A percentile compares a stretch with the other conserved stretches of the same genome.
These are phyloP conservation scores for Pogoniulus pusillus DNA, from an alignment of 2,797 vertebrate species.

Conservation along the genomic window DNA sequence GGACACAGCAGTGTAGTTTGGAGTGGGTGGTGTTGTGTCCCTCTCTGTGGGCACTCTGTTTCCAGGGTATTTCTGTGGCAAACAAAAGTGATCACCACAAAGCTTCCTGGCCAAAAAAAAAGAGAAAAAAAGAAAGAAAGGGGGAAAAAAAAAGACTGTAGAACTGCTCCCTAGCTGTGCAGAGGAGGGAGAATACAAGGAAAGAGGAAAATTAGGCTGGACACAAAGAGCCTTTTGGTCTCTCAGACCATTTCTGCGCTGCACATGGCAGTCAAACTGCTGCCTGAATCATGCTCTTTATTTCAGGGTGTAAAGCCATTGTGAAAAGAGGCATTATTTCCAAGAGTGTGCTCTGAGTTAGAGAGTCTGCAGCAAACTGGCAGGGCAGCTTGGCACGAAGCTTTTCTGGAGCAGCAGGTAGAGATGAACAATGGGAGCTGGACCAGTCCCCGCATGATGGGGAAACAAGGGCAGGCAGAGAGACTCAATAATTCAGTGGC, in stretches of 20 bases:
- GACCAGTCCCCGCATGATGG: neutral
- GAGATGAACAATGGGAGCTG: conserved; percentile 45
- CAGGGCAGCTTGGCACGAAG: conserved; percentile 39
- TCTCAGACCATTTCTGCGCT: neutral
- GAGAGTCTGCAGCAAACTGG: conserved; percentile 13
- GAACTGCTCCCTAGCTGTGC: neutral
- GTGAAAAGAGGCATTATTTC: conserved; percentile 46
- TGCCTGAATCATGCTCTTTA: conserved; percentile 55
- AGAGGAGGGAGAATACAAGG: neutral
- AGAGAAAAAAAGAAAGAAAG: neutral
- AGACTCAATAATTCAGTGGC: conserved; percentile 47
- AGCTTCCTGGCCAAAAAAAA: neutral
- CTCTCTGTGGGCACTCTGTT: neutral
- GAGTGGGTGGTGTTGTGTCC: neutral
- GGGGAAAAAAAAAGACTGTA: neutral
- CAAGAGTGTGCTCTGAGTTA: conserved; percentile 20
- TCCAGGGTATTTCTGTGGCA: conserved; percentile 16
- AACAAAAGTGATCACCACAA: neutral
- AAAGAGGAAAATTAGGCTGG: conserved; percentile 19
- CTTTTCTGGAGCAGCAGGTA: conserved; percentile 65
- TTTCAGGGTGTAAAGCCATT: conserved; percentile 67
- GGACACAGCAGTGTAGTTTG: neutral
- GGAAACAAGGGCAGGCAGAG: conserved; percentile 13
- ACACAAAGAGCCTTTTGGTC: conserved; percentile 45
- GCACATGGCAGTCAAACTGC: conserved; percentile 40